phyloP scores from a whole-genome alignment of 1,140 invertebrate genomes.

The Papilio aristodemus region DNA sequence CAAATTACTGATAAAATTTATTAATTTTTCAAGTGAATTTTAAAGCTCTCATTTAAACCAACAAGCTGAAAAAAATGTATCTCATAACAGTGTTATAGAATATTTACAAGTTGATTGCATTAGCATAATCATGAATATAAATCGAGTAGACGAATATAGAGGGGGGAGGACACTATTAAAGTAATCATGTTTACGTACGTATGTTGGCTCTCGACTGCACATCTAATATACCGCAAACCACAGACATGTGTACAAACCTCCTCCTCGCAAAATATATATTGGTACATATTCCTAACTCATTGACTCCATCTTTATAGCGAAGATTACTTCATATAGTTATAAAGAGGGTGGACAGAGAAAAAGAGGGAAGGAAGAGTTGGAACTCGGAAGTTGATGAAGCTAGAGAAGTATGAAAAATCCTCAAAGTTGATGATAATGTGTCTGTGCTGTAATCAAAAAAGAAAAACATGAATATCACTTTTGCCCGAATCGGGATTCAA shows the following conservation, averaged over 20 bases:
- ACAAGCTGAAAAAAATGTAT: neutral
- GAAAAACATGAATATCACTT: too few species aligned
- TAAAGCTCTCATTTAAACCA: neutral
- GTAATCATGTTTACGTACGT: conserved; percentile 2
- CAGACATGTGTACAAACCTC: too few species aligned
- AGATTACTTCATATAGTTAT: neutral
- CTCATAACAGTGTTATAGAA: neutral
- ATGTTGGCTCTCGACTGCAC: neutral
- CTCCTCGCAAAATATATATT: neutral
- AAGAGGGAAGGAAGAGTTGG: too few species aligned
- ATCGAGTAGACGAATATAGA: conserved; percentile 7
- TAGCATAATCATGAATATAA: conserved; percentile 14
- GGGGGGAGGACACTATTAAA: neutral
- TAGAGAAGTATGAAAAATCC: too few species aligned
- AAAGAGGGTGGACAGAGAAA: too few species aligned
- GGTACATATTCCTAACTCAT: neutral
- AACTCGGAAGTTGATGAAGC: too few species aligned
- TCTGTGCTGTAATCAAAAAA: too few species aligned
- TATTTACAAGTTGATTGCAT: conserved; percentile 13
- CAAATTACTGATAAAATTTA: neutral
- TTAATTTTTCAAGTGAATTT: neutral
- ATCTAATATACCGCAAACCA: neutral
- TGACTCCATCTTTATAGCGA: neutral
- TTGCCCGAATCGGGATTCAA: too few species aligned
- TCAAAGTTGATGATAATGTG: too few species aligned